Percentiles rank a stretch among this genome's conserved stretches.
Conservation (phyloP, 2,888 invertebrate species). For the Branchipolynoe longqiensis region DNA sequence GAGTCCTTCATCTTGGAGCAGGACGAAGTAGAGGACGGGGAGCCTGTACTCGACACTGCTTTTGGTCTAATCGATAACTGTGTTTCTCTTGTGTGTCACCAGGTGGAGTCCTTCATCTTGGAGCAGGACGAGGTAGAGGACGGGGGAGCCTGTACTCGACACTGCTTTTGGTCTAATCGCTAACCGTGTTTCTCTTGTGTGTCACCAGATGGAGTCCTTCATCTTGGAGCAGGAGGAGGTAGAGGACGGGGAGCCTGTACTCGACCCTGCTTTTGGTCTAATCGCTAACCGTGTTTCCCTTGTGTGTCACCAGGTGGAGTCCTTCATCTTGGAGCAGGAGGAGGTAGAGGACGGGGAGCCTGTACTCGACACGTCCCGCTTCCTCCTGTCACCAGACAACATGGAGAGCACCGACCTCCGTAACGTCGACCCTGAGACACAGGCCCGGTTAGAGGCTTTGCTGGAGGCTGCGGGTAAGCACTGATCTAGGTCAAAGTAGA, state of each 20-base stretch:
- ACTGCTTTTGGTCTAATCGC: too few relatives aligned
- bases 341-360: conserved; percentile 86
- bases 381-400: conserved; percentile 84
- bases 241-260: conserved; percentile 85
- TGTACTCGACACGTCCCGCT: conserved; percentile 86
- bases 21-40: conserved; percentile 85
- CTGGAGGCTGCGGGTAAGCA: conserved; percentile 92
- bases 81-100: too few relatives aligned
- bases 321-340: conserved; percentile 87
- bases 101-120: too few relatives aligned
- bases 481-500: too few relatives aligned
- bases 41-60: conserved; percentile 85
- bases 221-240: conserved; percentile 87
- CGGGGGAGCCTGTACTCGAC: too few relatives aligned
- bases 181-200: too few relatives aligned
- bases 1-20: conserved; percentile 88
- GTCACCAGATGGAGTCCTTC: conserved; percentile 89
- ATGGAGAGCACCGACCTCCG: conserved; percentile 76
- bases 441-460: conserved; percentile 94
- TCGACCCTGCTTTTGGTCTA: too few relatives aligned
- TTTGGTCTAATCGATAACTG: too few relatives aligned
- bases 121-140: too few relatives aligned
- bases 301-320: conserved; percentile 86
- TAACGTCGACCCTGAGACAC: conserved; percentile 88
- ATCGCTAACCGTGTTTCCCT: neutral